Base-by-base conservation (phyloP, 2,113 vertebrate genomes). In the Ophiodon elongatus region DNA sequence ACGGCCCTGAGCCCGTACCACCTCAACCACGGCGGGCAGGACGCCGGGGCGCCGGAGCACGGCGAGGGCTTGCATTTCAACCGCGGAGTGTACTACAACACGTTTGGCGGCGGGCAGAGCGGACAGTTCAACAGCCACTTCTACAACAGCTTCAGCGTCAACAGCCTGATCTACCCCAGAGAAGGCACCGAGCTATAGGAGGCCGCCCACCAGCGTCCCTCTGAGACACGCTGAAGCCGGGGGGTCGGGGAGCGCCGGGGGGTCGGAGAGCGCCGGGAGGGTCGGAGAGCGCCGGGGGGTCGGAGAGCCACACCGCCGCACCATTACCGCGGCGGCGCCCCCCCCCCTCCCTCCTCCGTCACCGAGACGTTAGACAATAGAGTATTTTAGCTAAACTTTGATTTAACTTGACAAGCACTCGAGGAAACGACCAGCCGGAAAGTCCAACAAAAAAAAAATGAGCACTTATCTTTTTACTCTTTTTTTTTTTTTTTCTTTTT, bases 81-180 rank as follows among this genome's bases (percentile, higher is more conserved):
- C 92, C 93, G 95, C 6, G 91, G 95, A 90, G 90, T 97, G 56
- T 99, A 99, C 85, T 98, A 98, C 90, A 96, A 95, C 94, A 95
- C 97, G 27, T 97, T 98, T 82, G 93, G 96, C 4, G 79, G 96
- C 72, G 95, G 95, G 79, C 96, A 97, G 62, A 93, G 93, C 11
- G 96, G 96, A 92, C 97, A 97, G 88, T 98, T 98, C 88, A 96
- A 96, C 93, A 92, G 96, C 35, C 96, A 97, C 56, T 97, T 97
- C 92, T 97, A 97, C 91, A 97, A 97, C 93, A 96, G 95, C 92
- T 98, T 98, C 95, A 98, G 97, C 1, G 97, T 99, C 68, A 99
- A 98, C 95, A 98, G 97, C 93, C 92, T 99, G 79, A 97, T 99
- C 78, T 99, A 99, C 65, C 96, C 97, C 11, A 88, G 97, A 74